Conservation (phyloP, 2,113 vertebrate species). For the Dasypus novemcinctus region DNA sequence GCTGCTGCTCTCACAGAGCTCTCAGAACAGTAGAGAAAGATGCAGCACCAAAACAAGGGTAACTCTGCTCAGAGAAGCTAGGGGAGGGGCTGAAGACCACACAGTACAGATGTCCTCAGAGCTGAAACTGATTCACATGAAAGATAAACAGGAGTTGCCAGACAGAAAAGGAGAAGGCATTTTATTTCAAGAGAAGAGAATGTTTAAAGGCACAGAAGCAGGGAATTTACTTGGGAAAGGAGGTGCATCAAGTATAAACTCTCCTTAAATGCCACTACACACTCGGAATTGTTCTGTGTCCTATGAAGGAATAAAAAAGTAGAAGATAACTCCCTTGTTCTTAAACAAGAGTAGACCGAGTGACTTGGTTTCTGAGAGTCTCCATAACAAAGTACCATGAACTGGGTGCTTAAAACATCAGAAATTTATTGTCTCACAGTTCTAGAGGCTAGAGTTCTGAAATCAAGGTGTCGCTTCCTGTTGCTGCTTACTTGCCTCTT, state of each 20-base stretch:
- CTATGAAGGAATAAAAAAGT: accelerated
- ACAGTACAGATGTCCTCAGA: background rate
- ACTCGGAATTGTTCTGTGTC: accelerated
- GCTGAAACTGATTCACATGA: background rate
- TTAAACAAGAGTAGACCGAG: background rate
- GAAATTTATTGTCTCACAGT: too few species aligned
- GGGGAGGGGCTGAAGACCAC: background rate
- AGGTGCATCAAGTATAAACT: too few species aligned
- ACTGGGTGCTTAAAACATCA: too few species aligned
- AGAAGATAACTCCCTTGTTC: background rate
- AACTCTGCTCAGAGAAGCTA: background rate
- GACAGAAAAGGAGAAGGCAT: background rate
- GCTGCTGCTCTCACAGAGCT: background rate
- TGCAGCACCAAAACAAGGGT: background rate
- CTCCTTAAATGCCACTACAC: accelerated
- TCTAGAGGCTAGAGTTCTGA: too few species aligned
- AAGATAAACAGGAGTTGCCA: background rate
- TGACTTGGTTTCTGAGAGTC: too few species aligned
- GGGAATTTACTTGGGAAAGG: background rate
- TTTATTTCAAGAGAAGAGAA: background rate
- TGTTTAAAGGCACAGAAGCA: too few species aligned
- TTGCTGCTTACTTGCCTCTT: too few species aligned
- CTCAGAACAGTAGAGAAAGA: background rate
- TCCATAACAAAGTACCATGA: too few species aligned
- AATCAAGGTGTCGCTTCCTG: too few species aligned